Percentiles rank a stretch among this genome's conserved stretches.
These are phyloP conservation scores for Heterocephalus glaber DNA, from an alignment of 2,113 vertebrate genomes.

Conservation along the genomic window DNA sequence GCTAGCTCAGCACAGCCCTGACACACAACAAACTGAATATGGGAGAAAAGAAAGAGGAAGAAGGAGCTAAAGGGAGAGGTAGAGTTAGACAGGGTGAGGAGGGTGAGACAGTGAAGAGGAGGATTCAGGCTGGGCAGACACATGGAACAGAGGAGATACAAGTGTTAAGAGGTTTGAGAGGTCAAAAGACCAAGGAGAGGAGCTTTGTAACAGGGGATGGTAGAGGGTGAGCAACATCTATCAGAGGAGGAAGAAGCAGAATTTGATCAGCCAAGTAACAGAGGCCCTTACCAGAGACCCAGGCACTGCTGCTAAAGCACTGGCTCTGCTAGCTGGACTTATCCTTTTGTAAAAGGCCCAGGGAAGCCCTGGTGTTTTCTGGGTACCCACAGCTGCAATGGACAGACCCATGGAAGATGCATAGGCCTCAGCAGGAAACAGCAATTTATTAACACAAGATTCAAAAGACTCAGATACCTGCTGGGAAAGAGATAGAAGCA, in stretches of 20 bases:
- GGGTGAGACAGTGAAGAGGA: too few species aligned
- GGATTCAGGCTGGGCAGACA: background rate
- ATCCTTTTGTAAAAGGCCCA: background rate
- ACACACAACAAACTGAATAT: background rate
- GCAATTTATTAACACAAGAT: background rate
- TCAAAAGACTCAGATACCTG: slow-evolving; percentile 28
- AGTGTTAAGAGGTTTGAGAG: background rate
- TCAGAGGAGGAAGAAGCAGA: background rate
- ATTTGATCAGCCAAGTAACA: background rate
- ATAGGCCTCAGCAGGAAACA: slow-evolving; percentile 17
- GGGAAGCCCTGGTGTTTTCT: background rate
- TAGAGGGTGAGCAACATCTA: accelerated
- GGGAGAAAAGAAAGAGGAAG: background rate
- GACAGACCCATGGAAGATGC: background rate
- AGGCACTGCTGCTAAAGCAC: background rate
- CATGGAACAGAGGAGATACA: background rate
- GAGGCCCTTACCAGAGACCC: background rate
- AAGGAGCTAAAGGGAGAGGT: background rate
- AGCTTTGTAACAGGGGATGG: background rate
- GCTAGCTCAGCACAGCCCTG: background rate
- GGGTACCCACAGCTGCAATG: background rate
- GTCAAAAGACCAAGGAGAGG: background rate
- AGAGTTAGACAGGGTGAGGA: background rate
- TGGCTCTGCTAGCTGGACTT: too few species aligned
- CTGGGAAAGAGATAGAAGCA: slow-evolving; percentile 51